phyloP scores from a whole-genome alignment of 2,888 invertebrate genomes.

The Athrips mouffetella region DNA sequence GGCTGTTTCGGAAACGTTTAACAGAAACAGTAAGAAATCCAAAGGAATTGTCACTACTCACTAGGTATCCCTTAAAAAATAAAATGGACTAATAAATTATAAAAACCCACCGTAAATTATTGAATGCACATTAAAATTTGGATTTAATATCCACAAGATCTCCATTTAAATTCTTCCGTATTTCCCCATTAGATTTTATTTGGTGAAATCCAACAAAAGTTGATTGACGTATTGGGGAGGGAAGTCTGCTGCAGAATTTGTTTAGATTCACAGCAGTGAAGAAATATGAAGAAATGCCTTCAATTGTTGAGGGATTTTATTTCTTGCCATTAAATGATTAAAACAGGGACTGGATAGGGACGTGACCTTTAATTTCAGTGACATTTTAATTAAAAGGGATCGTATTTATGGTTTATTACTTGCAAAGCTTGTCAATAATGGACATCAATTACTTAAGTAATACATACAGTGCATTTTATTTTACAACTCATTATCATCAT shows the following conservation, averaged over 20 bases:
- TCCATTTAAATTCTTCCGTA: no score
- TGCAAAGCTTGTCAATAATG: no score
- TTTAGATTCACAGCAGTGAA: conserved; percentile 58
- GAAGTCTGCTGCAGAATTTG: conserved; percentile 60
- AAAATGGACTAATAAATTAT: neutral
- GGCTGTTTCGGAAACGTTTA: no score
- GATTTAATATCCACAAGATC: no score
- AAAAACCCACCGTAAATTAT: neutral
- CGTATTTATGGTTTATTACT: no score
- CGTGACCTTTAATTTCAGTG: neutral
- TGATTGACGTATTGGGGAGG: conserved; percentile 61
- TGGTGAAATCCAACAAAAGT: conserved; percentile 57
- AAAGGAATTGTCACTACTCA: no score
- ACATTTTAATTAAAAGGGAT: neutral
- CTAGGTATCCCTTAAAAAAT: no score
- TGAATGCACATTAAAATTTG: conserved; percentile 20
- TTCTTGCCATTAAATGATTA: conserved; percentile 42
- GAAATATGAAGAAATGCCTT: conserved; percentile 54
- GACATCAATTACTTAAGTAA: no score
- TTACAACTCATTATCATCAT: no score
- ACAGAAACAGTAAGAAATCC: no score
- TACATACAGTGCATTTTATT: no score
- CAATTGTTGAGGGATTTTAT: conserved; percentile 44
- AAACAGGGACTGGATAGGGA: conserved; percentile 19
- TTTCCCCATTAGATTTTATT: conserved; percentile 46